A percentile compares a stretch with the other conserved stretches of the same genome.
Conservation (phyloP, 2,113 vertebrate genomes). For the Archilochus colubris region DNA sequence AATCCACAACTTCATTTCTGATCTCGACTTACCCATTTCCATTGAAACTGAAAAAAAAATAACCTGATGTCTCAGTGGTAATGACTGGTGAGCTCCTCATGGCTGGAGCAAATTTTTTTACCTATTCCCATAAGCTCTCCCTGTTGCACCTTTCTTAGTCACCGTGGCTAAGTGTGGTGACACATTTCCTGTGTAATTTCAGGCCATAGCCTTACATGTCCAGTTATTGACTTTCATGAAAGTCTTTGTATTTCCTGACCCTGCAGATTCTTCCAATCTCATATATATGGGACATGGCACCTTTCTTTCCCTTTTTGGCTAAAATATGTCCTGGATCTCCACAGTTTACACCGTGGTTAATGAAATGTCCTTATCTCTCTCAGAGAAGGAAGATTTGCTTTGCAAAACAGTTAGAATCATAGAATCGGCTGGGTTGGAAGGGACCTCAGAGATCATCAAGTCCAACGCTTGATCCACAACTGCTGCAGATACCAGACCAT, state of each 20-base stretch:
- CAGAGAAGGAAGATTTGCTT: neutral
- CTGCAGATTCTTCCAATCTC: neutral
- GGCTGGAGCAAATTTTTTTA: neutral
- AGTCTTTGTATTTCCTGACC: neutral
- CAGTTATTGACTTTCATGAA: neutral
- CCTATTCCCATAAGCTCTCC: neutral
- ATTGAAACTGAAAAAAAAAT: neutral
- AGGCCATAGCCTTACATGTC: neutral
- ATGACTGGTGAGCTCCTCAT: neutral
- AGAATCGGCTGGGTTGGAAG: no score
- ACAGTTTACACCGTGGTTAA: neutral
- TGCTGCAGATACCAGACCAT: no score
- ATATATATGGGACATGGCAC: neutral
- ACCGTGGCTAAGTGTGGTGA: neutral
- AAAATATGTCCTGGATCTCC: neutral
- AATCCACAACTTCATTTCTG: neutral
- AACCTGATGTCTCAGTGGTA: neutral
- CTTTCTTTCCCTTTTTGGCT: neutral
- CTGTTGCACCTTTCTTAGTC: neutral
- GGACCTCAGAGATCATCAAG: no score
- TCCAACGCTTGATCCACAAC: no score
- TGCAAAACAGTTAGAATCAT: neutral
- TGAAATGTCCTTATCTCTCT: neutral
- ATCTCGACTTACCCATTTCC: neutral
- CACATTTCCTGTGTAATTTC: neutral